Conservation (phyloP, 2,888 invertebrate species). For the Chrysina gloriosa region DNA sequence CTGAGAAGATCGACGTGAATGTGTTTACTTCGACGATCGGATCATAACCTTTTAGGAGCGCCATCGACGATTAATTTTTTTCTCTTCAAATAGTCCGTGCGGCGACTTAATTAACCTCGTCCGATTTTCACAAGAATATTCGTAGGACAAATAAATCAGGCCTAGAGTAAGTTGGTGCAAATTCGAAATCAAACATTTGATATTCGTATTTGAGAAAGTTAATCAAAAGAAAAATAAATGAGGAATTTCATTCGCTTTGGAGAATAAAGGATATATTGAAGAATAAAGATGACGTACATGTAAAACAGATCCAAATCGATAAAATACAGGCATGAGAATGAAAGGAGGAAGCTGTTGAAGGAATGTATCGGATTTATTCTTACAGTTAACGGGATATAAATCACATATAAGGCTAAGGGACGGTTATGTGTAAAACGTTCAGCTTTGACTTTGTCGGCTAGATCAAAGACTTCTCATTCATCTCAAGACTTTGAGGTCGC, state of each 20-base stretch:
- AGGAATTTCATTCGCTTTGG: no score
- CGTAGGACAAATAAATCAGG: no score
- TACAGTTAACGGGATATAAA: constrained; percentile 32
- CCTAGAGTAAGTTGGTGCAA: no score
- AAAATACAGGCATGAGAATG: background rate
- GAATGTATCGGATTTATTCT: constrained; percentile 31
- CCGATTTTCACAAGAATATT: no score
- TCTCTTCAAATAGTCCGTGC: no score
- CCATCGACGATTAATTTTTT: background rate
- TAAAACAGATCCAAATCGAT: constrained; percentile 5
- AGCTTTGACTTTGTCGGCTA: constrained; percentile 41
- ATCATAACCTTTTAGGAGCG: background rate
- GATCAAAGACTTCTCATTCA: constrained; percentile 41
- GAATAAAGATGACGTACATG: no score
- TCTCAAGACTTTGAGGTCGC: constrained; percentile 36
- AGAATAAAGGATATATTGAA: no score
- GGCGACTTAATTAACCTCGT: no score
- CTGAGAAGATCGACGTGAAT: constrained; percentile 4
- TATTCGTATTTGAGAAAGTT: no score
- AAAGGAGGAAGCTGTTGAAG: background rate
- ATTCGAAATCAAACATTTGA: no score
- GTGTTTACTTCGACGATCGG: background rate
- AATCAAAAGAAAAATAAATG: no score
- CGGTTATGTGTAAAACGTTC: constrained; percentile 41
- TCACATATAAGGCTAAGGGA: constrained; percentile 33